A percentile compares a stretch with the other conserved stretches of the same genome.
Conservation (phyloP, 2,797 vertebrate species). For the Pelodytes ibericus region DNA sequence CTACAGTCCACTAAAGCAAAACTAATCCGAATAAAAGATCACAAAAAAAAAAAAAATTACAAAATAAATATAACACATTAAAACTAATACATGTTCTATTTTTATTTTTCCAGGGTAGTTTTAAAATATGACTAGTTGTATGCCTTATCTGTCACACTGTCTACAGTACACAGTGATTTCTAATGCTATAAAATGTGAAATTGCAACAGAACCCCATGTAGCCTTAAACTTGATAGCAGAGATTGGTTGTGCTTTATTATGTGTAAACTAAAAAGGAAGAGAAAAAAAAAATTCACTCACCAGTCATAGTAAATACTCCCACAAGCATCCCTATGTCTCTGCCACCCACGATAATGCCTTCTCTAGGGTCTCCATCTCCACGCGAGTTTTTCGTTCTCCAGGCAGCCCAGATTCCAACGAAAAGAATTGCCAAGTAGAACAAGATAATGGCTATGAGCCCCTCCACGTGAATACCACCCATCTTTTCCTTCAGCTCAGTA, state of each 20-base stretch:
- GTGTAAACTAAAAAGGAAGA: background rate
- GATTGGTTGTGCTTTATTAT: background rate
- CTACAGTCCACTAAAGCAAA: too few relatives aligned
- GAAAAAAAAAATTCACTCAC: slow-evolving; percentile 67
- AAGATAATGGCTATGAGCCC: slow-evolving; percentile 91
- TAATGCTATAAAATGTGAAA: background rate
- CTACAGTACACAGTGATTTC: background rate
- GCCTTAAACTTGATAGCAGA: background rate
- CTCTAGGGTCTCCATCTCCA: slow-evolving; percentile 80
- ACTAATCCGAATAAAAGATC: too few relatives aligned
- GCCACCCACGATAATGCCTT: slow-evolving; percentile 94
- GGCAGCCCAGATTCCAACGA: slow-evolving; percentile 96
- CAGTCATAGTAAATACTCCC: slow-evolving; percentile 97
- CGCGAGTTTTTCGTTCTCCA: slow-evolving; percentile 94
- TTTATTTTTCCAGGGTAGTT: too few relatives aligned
- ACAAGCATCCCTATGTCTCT: slow-evolving; percentile 95
- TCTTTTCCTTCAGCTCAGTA: slow-evolving; percentile 60
- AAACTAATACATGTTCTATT: too few relatives aligned
- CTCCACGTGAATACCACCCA: slow-evolving; percentile 90
- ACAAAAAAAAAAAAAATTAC: too few relatives aligned
- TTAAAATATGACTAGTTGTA: too few relatives aligned
- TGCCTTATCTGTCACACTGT: too few relatives aligned
- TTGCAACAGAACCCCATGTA: background rate
- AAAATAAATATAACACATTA: too few relatives aligned
- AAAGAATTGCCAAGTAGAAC: slow-evolving; percentile 91